Evolutionary conservation across 2,888 invertebrate genomes (phyloP), one percentile per base, ranked within the genome.

Genomic region (Drosophila silvestris): DNA sequence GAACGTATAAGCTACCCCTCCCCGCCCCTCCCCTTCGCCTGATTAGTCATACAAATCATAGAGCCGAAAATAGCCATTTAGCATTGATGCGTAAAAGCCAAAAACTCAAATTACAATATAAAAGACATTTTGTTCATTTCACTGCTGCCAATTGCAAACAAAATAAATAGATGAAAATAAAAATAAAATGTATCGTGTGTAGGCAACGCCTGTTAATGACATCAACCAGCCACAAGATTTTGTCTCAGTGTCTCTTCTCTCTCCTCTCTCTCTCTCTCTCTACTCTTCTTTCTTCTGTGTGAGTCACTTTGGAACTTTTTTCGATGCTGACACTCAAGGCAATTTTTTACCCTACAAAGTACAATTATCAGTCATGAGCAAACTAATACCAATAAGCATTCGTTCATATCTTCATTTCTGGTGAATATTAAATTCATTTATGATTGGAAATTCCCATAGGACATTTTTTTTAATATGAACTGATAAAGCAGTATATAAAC

Each of bases 21-120:
- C 12, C 28, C 16, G 2, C 5, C 7, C 16, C 3, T 16, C 3
- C 51, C n/a, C 54, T 57, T 54, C 56, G 50, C 7, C 44, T 44
- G 61, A 79, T 77, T 71, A 79, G 77, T 81, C 76, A 79, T 52
- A 61, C 62, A 61, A 81, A 66, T 77, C 77, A 76, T 67, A 64
- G 50, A 47, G 28, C 81, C 81, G 30, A 72, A 85, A 85, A 85
- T 85, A 85, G 74, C 67, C n/a, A 68, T 41, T 47, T 78, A 85
- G 80, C 85, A 85, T 82, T 85, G 85, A 85, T 73, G 87, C 87
- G 87, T 82, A 70, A 75, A 86, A 69, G 80, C 56, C 73, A 68
- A 83, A 82, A 77, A 64, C 71, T 72, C 61, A 71, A 84, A 85
- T 85, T 85, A 84, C 83, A 85, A 72, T 82, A 82, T 79, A 86